Evolutionary conservation across 2,113 vertebrate species (phyloP), one percentile per base, ranked within the genome.

Genomic region (Eublepharis macularius): DNA sequence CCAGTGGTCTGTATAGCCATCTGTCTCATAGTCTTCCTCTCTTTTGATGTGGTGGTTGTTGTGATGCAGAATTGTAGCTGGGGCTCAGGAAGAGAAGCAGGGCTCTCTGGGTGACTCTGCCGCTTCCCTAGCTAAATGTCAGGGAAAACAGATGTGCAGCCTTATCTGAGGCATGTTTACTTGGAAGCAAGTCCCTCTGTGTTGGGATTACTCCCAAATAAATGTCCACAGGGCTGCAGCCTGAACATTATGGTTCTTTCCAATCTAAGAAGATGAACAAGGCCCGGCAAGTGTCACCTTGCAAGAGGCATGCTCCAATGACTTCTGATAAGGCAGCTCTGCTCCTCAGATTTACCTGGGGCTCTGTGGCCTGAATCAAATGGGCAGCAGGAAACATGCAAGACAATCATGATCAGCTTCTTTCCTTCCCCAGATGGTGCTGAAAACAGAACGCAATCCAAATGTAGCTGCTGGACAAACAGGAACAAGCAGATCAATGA

Each of bases 11-110:
- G 16, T 54, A 17, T 19, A 54, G 51, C 51, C 51, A 19, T 54
- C n/a, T n/a, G n/a, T n/a, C n/a, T n/a, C 57, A 60, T 26, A 60
- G 57, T 60, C 57, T 60, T 7, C 57, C 57, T 70, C 11, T 36
- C 24, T 11, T 41, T 32, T 0, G 0, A 0, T 0, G 3, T 5
- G n/a, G 70, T 14, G 6, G 6, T 29, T 36, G 0, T 0, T 36
- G 0, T 0, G 43, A 4, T 19, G 32, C 0, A 0, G 19, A 0
- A 79, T n/a, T 36, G 85, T 36, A 34, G 51, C 26, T 19, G 36
- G 26, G 36, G 24, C n/a, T 54, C 39, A 29, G n/a, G 57, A 32
- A 84, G 29, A 54, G 75, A 6, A 19, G 14, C 32, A 36, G 49
- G 75, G 34, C 26, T 82, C 32, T 63, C 36, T 60, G 39, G 13